phyloP scores from a whole-genome alignment of 2,888 invertebrate genomes.

The Cerastis leucographa region DNA sequence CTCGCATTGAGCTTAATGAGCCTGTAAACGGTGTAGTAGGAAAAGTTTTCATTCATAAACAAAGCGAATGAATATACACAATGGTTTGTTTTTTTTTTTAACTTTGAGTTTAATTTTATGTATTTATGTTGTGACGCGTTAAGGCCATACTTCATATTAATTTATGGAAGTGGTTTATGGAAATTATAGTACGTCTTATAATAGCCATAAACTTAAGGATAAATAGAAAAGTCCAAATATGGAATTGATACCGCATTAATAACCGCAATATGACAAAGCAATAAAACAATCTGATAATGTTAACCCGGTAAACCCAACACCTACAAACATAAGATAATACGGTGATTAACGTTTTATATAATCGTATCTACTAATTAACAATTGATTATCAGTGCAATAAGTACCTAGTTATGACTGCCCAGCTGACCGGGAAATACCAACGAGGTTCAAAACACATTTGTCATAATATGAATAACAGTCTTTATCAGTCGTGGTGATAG shows the following conservation, averaged over 20 bases:
- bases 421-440: neutral
- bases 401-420: neutral
- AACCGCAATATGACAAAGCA: neutral
- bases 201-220: neutral
- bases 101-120: neutral
- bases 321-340: constrained; percentile 13
- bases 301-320: constrained; percentile 4
- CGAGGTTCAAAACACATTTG: neutral
- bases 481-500: neutral
- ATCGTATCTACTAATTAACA: constrained; percentile 10
- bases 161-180: neutral
- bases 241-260: neutral
- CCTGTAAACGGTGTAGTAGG: constrained; percentile 35
- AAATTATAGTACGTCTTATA: neutral
- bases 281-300: neutral
- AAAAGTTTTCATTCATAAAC: constrained; percentile 39
- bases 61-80: constrained; percentile 15
- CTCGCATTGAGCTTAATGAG: constrained; percentile 58
- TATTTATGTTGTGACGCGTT: constrained; percentile 3
- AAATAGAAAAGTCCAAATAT: neutral
- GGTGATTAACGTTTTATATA: constrained; percentile 13
- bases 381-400: neutral
- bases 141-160: neutral
- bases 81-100: neutral
- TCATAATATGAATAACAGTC: neutral